These are phyloP conservation scores for cattle (Bos taurus) DNA, from an alignment of 2,113 vertebrate genomes.

Conservation along the genomic window DNA sequence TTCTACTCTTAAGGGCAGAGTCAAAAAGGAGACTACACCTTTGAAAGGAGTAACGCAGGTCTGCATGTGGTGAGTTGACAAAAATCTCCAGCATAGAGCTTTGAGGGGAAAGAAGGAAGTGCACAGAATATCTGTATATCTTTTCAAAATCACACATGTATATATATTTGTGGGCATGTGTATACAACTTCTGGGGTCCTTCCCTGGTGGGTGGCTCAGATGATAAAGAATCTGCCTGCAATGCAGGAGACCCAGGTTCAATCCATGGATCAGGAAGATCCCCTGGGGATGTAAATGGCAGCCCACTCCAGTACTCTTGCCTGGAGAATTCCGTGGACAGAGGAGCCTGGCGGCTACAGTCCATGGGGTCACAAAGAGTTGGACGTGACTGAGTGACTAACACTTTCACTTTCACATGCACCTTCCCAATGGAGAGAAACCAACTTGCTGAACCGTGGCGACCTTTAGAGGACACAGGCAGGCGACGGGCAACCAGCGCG, in stretches of 20 bases:
- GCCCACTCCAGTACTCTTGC: neutral
- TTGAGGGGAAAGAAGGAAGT: neutral
- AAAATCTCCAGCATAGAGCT: neutral
- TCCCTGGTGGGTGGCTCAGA: accelerated
- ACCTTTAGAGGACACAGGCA: neutral
- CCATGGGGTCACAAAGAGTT: neutral
- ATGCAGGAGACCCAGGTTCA: neutral
- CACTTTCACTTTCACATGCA: neutral
- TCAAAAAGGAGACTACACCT: neutral
- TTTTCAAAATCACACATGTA: neutral
- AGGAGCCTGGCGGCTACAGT: neutral
- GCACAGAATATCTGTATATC: neutral
- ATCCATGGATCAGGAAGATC: neutral
- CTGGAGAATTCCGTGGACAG: neutral
- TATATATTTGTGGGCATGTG: neutral
- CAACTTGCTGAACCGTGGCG: neutral
- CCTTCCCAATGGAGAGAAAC: neutral
- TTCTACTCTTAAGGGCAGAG: neutral
- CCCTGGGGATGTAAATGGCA: neutral
- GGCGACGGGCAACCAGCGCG: accelerated
- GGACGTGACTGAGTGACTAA: neutral
- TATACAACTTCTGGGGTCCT: neutral
- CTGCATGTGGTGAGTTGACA: neutral
- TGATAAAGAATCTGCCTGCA: neutral
- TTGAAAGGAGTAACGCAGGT: neutral